phyloP scores from a whole-genome alignment of 2,888 invertebrate species.

The Muscina levida region DNA sequence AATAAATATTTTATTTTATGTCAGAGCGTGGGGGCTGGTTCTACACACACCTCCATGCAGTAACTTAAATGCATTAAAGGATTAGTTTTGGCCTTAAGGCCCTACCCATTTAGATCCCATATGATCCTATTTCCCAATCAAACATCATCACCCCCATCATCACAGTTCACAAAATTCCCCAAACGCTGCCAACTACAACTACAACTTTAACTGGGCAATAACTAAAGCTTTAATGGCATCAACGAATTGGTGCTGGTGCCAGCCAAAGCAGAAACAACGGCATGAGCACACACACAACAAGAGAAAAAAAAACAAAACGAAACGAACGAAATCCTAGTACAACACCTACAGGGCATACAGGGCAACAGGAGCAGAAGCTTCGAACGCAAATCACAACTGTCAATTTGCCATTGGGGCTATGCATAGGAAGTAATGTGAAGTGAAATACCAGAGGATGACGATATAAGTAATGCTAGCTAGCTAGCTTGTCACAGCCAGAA shows the following conservation, averaged over 20 bases:
- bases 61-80: too few relatives aligned
- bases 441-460: background rate
- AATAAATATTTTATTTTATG: too few relatives aligned
- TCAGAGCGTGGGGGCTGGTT: too few relatives aligned
- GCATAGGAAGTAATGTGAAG: too few relatives aligned
- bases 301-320: too few relatives aligned
- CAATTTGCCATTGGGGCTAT: background rate
- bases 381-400: slow-evolving; percentile 11
- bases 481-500: background rate
- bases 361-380: background rate
- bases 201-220: background rate
- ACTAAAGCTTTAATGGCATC: background rate
- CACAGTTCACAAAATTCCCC: background rate
- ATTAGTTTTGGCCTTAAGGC: too few relatives aligned
- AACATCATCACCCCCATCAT: too few relatives aligned
- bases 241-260: background rate
- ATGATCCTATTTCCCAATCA: too few relatives aligned
- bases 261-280: too few relatives aligned
- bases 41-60: too few relatives aligned
- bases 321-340: background rate
- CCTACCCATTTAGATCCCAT: too few relatives aligned
- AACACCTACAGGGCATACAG: background rate
- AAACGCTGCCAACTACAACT: background rate
- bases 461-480: background rate
- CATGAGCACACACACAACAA: too few relatives aligned